These are phyloP conservation scores for Pelobates fuscus DNA, from an alignment of 2,113 vertebrate species.

Conservation along the genomic window DNA sequence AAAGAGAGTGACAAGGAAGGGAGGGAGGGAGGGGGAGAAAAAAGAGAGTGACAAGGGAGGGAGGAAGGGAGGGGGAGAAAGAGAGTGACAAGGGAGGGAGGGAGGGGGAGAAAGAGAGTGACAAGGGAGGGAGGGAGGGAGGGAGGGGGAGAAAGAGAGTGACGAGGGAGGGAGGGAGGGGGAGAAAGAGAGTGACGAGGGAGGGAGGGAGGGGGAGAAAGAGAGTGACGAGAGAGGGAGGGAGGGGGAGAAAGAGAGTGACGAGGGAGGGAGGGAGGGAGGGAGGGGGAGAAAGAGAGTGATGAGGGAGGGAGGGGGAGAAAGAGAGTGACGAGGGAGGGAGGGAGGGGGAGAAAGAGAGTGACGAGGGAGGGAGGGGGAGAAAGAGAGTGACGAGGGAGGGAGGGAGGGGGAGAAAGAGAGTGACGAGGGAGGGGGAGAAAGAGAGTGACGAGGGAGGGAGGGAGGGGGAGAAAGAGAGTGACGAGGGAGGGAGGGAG, in stretches of 20 bases:
- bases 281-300: not conserved
- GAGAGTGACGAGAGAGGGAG: too few species aligned
- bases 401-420: not conserved
- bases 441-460: not conserved
- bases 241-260: too few species aligned
- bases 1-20: too few species aligned
- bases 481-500: too few species aligned
- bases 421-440: not conserved
- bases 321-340: not conserved
- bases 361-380: not conserved
- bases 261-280: not conserved
- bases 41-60: not conserved
- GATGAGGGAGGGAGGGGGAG: not conserved
- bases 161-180: not conserved
- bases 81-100: too few species aligned
- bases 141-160: conserved; percentile 2
- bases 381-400: not conserved
- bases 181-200: too few species aligned
- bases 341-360: not conserved
- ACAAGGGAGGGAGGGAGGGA: not conserved
- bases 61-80: not conserved
- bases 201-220: too few species aligned
- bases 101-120: too few species aligned
- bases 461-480: not conserved
- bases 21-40: not conserved